Conservation (phyloP, 2,113 vertebrate genomes). For the Eudyptes chrysolophus region DNA sequence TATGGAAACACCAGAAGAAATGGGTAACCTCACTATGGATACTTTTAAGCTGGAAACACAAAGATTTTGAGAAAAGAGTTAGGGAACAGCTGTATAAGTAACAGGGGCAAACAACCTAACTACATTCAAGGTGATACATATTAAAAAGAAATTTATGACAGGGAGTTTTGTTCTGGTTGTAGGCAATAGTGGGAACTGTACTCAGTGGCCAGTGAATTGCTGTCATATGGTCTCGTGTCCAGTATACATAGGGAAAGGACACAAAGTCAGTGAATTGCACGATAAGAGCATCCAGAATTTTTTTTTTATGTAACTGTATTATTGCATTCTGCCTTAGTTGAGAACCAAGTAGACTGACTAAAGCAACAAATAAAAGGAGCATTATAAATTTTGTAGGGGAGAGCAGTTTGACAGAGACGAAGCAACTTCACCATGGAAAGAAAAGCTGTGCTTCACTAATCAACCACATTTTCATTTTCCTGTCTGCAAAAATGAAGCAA, state of each 20-base stretch:
- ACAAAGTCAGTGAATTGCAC: background rate
- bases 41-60: background rate
- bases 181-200: background rate
- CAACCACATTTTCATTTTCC: background rate
- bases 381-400: background rate
- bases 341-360: background rate
- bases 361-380: background rate
- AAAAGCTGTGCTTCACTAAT: background rate
- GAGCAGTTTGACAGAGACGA: background rate
- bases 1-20: background rate
- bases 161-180: background rate
- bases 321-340: background rate
- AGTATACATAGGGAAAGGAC: background rate
- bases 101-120: background rate
- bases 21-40: background rate
- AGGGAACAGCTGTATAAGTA: background rate
- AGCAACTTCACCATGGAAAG: background rate
- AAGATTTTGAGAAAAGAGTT: background rate
- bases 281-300: background rate
- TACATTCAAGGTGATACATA: background rate
- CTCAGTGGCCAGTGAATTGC: background rate
- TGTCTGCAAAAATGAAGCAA: background rate
- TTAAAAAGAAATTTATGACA: background rate
- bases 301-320: background rate
- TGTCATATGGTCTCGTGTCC: background rate